phyloP scores from a whole-genome alignment of 2,113 vertebrate genomes.

The Polypterus bichir region DNA sequence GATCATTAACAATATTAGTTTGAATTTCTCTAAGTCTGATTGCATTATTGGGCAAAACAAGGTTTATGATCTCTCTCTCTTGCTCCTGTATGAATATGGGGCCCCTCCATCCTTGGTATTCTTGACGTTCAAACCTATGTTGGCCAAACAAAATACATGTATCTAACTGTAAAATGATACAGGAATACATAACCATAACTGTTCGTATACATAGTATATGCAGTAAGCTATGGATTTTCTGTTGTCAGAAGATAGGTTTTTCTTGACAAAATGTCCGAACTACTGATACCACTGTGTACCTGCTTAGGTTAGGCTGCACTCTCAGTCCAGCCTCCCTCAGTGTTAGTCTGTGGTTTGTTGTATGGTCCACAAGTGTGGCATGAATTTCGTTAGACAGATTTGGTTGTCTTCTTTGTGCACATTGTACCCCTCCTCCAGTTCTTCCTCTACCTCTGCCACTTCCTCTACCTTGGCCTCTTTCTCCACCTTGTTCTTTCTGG shows the following conservation, averaged over 20 bases:
- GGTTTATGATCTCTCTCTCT: conserved; percentile 7
- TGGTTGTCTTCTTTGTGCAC: conserved; percentile 7
- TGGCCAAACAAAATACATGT: conserved; percentile 11
- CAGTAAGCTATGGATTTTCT: no score
- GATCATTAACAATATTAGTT: neutral
- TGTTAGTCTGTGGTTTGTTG: conserved; percentile 12
- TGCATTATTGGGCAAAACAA: conserved; percentile 8
- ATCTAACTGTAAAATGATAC: conserved; percentile 10
- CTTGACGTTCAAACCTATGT: conserved; percentile 6
- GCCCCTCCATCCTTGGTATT: conserved; percentile 6
- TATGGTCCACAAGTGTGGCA: conserved; percentile 16
- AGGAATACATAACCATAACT: conserved; percentile 8
- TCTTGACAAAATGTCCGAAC: no score
- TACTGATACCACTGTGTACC: no score
- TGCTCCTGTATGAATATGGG: conserved; percentile 2
- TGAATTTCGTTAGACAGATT: conserved; percentile 12
- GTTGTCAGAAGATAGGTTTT: no score
- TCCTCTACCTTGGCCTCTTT: neutral
- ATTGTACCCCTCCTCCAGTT: neutral
- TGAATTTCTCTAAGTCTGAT: conserved; percentile 11
- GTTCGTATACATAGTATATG: no score
- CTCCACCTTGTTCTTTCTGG: neutral
- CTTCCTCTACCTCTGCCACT: no score
- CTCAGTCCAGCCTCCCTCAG: conserved; percentile 18
- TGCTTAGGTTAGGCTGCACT: neutral